Evolutionary conservation across 2,113 vertebrate species (phyloP), one percentile per base, ranked within the genome.

Genomic region (Mola mola): DNA sequence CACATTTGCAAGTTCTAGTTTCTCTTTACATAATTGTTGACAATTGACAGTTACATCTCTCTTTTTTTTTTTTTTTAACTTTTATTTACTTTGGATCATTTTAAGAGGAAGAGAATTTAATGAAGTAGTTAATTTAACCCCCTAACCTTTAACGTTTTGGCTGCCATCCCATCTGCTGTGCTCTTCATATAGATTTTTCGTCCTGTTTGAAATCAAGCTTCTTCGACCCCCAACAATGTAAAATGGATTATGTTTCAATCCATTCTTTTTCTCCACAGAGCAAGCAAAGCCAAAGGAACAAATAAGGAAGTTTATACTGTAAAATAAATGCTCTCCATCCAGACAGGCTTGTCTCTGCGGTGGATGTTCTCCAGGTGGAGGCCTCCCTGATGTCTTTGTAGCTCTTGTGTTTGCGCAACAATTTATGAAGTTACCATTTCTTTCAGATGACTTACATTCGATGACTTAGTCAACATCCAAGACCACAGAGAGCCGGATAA

Each of bases 191-290:
- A 89, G 93, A 94, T 94, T 92, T 92, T 87, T 89, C 20, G 48
- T 86, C 92, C 83, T 43, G 73, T 83, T 86, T 83, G 88, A 86
- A 87, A 89, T 93, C 91, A 89, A 89, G 88, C 82, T 87, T 85
- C 85, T 93, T 92, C 66, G 33, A 91, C 91, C 75, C 78, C 89
- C 78, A 85, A 82, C 63, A 74, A 84, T 87, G 81, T 85, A 88
- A 91, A 92, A 93, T 92, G 81, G 89, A 94, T 94, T 94, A 89
- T 90, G 90, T 95, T 93, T 92, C 88, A 83, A 59, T 90, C 78
- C 74, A 66, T 84, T 86, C 37, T 79, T 65, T 64, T 52, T 60
- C 67, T 75, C 71, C 68, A 20, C 71, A 68, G 51, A 71, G 53
- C 44, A 65, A 82, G 72, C 41, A 80, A 77, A 83, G 72, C 59